Evolutionary conservation across 92 coral and sea anemone genomes (phyloP), one percentile per base, ranked within the genome.

Genomic region (Zoanthus sansibaricus): DNA sequence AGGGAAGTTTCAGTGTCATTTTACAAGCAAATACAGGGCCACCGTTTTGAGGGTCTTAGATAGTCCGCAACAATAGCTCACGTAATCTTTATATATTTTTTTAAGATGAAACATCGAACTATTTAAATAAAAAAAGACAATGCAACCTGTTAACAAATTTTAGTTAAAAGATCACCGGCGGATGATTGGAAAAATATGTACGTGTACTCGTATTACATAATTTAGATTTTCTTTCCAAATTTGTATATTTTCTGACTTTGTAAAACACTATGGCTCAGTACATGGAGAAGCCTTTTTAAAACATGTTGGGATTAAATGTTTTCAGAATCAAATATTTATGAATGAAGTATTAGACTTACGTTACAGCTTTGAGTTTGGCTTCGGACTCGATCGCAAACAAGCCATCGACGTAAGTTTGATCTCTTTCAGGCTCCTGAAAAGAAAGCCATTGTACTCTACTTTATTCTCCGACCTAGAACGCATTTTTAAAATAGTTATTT

Each of bases 361-460:
- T 93, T 58, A 95, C 98, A 4, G 99, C 99, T 25, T 90, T 91
- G 12, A 96, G 98, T 75, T 98, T 83, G 71, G 93, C 90, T 56
- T 93, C 96, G 37, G 76, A 89, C 59, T 96, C 94, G 17, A 91
- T 55, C 10, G 97, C 91, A 42, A 93, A 78, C 30, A 96, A 82
- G 30, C 84, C 92, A 44, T 93, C 98, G 33, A 96, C 98, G 59
- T 62, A 94, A 33, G 86, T 89, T 71, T 92, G 90, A 77, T 91
- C 99, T 31, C 92, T 88, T 56, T 94, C 96, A 82, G 98, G 83
- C 90, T 96, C 99, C 99, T 96, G 49, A 70, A 67, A 73, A 88
- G 49, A 45, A 9, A 52, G 52, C 49, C 47, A 72, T n/a, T 33
- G 32, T 30, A 31, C 12, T 11, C 7, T 8, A 0, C 13, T 59